Conservation (phyloP, 2,113 vertebrate species). For the Dascyllus trimaculatus region DNA sequence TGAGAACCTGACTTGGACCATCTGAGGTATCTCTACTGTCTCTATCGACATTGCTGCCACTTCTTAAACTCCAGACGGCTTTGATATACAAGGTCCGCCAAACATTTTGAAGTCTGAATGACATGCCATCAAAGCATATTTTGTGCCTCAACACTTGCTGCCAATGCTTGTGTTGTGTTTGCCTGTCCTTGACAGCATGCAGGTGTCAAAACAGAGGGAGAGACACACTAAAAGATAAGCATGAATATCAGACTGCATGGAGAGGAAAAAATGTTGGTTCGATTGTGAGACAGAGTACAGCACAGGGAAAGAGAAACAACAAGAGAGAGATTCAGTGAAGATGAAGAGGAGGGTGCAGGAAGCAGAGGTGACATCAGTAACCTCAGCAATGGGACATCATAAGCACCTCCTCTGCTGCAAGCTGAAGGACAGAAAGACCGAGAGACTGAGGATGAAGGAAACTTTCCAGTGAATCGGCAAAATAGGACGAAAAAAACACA, state of each 20-base stretch:
- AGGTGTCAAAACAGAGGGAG: constrained; percentile 56
- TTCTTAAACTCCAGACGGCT: constrained; percentile 34
- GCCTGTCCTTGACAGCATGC: constrained; percentile 66
- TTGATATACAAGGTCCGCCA: constrained; percentile 62
- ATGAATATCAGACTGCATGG: constrained; percentile 10
- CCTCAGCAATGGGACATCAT: constrained; percentile 19
- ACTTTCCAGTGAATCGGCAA: constrained; percentile 13
- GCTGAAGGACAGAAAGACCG: constrained; percentile 20
- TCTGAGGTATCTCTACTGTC: constrained; percentile 28
- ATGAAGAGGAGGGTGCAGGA: constrained; percentile 1
- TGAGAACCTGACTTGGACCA: constrained; percentile 2
- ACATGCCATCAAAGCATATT: constrained; percentile 51
- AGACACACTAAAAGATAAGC: constrained; percentile 49
- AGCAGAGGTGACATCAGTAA: constrained; percentile 35
- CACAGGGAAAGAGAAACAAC: not conserved
- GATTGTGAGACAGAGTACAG: constrained; percentile 1
- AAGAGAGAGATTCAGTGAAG: constrained; percentile 23
- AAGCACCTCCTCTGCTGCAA: constrained; percentile 7
- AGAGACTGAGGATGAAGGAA: constrained; percentile 1
- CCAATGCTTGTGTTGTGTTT: constrained; percentile 41
- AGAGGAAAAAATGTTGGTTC: constrained; percentile 15
- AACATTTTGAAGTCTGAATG: constrained; percentile 62
- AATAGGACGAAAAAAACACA: constrained; percentile 17
- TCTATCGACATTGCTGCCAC: constrained; percentile 16
- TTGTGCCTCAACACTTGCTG: constrained; percentile 49